These are phyloP conservation scores for Calameuta pallipes DNA, from an alignment of 2,888 invertebrate species.

Conservation along the genomic window DNA sequence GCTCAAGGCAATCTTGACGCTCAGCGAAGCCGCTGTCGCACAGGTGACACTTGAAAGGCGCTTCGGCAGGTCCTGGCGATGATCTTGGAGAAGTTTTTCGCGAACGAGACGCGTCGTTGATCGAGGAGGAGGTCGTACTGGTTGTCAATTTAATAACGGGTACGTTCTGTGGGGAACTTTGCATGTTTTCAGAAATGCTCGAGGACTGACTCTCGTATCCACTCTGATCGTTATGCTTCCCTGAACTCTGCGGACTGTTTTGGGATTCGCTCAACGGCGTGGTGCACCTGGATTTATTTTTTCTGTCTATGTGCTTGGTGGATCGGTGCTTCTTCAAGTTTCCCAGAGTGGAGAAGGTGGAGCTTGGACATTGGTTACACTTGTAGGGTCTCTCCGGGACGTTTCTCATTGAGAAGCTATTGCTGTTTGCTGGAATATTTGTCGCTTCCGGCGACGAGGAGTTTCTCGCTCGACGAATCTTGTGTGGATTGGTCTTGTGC, in stretches of 20 bases:
- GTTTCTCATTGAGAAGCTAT: constrained; percentile 71
- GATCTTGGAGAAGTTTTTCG: constrained; percentile 54
- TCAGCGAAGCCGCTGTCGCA: constrained; percentile 89
- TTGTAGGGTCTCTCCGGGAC: constrained; percentile 84
- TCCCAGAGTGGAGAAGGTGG: constrained; percentile 83
- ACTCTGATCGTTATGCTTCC: constrained; percentile 57
- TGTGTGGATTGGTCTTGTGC: constrained; percentile 74
- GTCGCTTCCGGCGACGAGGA: constrained; percentile 67
- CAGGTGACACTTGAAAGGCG: constrained; percentile 92
- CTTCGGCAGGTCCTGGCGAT: constrained; percentile 69
- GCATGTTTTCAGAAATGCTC: constrained; percentile 46
- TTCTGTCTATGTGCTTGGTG: constrained; percentile 74
- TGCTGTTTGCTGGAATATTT: constrained; percentile 65
- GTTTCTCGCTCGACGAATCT: constrained; percentile 44
- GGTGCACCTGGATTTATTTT: constrained; percentile 50
- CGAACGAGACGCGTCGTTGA: constrained; percentile 41
- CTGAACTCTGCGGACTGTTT: constrained; percentile 41
- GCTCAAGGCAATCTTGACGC: constrained; percentile 82
- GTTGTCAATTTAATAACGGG: background rate
- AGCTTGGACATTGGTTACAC: constrained; percentile 83
- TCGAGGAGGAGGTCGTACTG: constrained; percentile 17
- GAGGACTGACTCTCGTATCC: constrained; percentile 63
- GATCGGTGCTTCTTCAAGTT: constrained; percentile 84
- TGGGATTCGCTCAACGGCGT: constrained; percentile 57
- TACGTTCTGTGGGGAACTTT: constrained; percentile 15